A percentile compares a stretch with the other conserved stretches of the same genome.
Evolutionary conservation across 2,113 vertebrate genomes (phyloP).

Genomic region (Chloebia gouldiae): DNA sequence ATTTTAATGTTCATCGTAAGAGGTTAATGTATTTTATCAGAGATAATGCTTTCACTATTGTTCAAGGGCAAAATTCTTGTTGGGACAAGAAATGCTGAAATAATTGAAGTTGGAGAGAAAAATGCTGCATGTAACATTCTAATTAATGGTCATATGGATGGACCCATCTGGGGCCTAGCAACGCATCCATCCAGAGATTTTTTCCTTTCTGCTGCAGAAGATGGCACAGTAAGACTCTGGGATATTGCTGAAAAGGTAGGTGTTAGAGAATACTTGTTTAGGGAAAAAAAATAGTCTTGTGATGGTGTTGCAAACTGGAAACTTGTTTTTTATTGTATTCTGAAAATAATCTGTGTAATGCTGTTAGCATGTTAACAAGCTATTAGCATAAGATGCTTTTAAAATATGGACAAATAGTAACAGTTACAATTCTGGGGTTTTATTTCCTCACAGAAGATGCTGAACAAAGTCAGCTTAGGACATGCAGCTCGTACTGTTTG

Average conservation of each 20-base stretch:
- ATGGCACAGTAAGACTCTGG: slow-evolving; percentile 95
- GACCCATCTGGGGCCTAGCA: slow-evolving; percentile 92
- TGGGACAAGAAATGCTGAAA: slow-evolving; percentile 93
- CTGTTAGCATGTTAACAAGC: background rate
- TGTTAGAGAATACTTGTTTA: background rate
- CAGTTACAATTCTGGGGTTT: background rate
- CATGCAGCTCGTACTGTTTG: slow-evolving; percentile 89
- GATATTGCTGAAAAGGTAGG: slow-evolving; percentile 93
- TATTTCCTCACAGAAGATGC: slow-evolving; percentile 88
- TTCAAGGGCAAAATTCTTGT: slow-evolving; percentile 93
- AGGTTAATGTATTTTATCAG: background rate
- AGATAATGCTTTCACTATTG: background rate
- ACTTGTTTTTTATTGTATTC: background rate
- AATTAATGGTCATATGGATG: slow-evolving; percentile 93
- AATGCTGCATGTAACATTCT: slow-evolving; percentile 94
- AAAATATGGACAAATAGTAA: background rate
- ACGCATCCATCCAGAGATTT: slow-evolving; percentile 91
- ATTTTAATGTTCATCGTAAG: background rate
- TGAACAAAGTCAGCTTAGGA: slow-evolving; percentile 95
- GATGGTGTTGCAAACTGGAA: background rate
- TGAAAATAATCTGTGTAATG: background rate
- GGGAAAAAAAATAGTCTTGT: background rate
- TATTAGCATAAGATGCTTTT: background rate
- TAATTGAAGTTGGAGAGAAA: slow-evolving; percentile 97
- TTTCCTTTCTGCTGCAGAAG: slow-evolving; percentile 94